Evolutionary conservation across 2,888 invertebrate species (phyloP).

Genomic region (Papilio elwesi): DNA sequence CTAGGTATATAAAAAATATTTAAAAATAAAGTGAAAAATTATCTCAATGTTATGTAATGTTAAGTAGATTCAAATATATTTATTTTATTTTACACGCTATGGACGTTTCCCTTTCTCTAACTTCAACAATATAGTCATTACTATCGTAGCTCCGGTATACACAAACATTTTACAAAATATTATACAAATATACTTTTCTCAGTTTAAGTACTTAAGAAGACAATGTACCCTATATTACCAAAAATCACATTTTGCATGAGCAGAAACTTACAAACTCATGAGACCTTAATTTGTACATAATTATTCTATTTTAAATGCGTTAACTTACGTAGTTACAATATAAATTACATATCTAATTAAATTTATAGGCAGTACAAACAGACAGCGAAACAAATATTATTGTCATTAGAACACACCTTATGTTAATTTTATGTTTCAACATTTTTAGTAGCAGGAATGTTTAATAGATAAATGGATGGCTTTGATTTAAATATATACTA

Average conservation of each 20-base stretch:
- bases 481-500: constrained; percentile 26
- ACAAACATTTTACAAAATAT: constrained; percentile 50
- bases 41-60: constrained; percentile 48
- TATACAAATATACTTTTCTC: constrained; percentile 45
- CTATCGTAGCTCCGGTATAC: constrained; percentile 54
- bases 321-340: constrained; percentile 57
- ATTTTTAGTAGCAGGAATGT: constrained; percentile 53
- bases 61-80: constrained; percentile 47
- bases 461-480: constrained; percentile 31
- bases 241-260: constrained; percentile 75
- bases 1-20: constrained; percentile 59
- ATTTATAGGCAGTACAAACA: constrained; percentile 51
- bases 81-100: constrained; percentile 56
- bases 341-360: too few species aligned
- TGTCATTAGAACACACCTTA: constrained; percentile 49
- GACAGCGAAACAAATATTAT: constrained; percentile 48
- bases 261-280: constrained; percentile 63
- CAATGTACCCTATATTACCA: constrained; percentile 45
- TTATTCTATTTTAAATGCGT: constrained; percentile 77
- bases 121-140: constrained; percentile 47
- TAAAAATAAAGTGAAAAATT: constrained; percentile 59
- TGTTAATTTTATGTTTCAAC: constrained; percentile 41
- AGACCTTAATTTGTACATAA: constrained; percentile 79
- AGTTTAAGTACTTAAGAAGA: constrained; percentile 34
- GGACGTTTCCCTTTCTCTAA: constrained; percentile 53